Base-by-base conservation (phyloP, 2,797 vertebrate genomes). In the Tinamus major region DNA sequence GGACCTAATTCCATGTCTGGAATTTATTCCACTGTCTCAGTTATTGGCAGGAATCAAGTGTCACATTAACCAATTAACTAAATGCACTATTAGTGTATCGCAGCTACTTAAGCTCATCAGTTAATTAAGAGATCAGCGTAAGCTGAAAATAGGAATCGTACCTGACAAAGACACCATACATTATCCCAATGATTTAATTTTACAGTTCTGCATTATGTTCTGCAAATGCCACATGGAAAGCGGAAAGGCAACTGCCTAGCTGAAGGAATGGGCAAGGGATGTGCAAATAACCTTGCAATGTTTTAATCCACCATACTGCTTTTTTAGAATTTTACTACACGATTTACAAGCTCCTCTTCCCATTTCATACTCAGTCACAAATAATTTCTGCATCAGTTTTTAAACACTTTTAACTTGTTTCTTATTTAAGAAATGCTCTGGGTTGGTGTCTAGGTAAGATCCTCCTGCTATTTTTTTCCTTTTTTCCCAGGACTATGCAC, bases 51-150 rank as follows among this genome's bases (percentile, higher is more conserved):
- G 85, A 83, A 96, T 97, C 72, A 95, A 92, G 75, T 90, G 92
- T 94, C 94, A 96, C 64, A 80, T 94, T 92, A 97, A 93, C 92
- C 93, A 97, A 95, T 94, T 96, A 97, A 95, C 86, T 96, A 97
- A 96, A 96, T 94, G 85, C 63, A 85, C 89, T 96, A 95, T 93
- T 89, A 93, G 93, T 75, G 83, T 74, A 94, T 87, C 74, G 87
- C 92, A 92, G 82, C 85, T 96, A 91, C 91, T 96, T 96, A 93
- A 97, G 91, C 93, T 96, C 94, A 92, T 96, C 91, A 95, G 89
- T 95, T 96, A 95, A 97, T 96, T 96, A 96, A 94, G 93, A 96
- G 90, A 94, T 90, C 82, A 92, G 76, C 20, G 53, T 91, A 96
- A 95, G 79, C 90, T 91, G 94, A 92, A 95, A 96, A 89, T 92